Evolutionary conservation across 2,888 invertebrate genomes (phyloP).

Genomic region (Epinotia demarniana): DNA sequence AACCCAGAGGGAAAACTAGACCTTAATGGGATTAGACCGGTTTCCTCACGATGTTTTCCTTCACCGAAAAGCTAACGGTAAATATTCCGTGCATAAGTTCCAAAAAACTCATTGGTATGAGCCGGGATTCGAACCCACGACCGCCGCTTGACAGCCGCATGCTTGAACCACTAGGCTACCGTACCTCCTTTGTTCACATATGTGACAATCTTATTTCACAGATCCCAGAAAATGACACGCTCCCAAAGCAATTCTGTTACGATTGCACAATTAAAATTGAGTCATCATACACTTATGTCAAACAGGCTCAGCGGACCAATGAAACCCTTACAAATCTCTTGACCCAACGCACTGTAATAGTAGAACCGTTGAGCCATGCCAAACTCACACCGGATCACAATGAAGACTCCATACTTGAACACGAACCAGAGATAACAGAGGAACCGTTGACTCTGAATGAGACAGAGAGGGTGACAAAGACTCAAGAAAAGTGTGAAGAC

Average conservation of each 20-base stretch:
- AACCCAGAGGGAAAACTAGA: no score
- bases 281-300: slow-evolving; percentile 77
- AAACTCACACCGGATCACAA: slow-evolving; percentile 29
- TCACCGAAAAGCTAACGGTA: no score
- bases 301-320: slow-evolving; percentile 71
- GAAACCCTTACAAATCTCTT: slow-evolving; percentile 68
- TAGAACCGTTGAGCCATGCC: slow-evolving; percentile 58
- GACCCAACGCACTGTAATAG: slow-evolving; percentile 64
- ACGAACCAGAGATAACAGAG: slow-evolving; percentile 42
- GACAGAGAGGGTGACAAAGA: background rate
- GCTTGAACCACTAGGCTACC: no score
- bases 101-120: no score
- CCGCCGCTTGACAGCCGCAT: no score
- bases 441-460: background rate
- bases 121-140: no score
- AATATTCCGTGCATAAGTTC: no score
- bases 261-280: slow-evolving; percentile 79
- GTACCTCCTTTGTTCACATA: no score
- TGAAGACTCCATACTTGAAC: background rate
- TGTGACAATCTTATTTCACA: slow-evolving; percentile 50
- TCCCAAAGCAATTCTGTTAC: slow-evolving; percentile 81
- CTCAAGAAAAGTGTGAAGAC: slow-evolving; percentile 42
- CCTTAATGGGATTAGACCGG: no score
- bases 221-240: slow-evolving; percentile 69
- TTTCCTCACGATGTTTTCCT: no score